A percentile compares a stretch with the other conserved stretches of the same genome.
Evolutionary conservation across 2,888 invertebrate species (phyloP).

Genomic region (Ophonus ardosiacus): DNA sequence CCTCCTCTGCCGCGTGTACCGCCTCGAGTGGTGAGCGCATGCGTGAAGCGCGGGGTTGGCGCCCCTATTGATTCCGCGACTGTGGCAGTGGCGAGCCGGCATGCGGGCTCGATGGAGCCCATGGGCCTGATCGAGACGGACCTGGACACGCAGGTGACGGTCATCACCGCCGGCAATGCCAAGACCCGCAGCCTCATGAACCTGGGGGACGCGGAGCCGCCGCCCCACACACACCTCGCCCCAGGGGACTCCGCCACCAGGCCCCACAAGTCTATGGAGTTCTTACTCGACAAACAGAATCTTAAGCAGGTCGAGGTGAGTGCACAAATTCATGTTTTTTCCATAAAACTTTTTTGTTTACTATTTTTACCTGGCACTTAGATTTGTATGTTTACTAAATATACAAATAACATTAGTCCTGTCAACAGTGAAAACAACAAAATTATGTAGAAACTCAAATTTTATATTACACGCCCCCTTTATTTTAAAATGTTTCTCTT

Average conservation of each 20-base stretch:
- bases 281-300: slow-evolving; percentile 95
- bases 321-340: slow-evolving; percentile 66
- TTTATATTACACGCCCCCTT: too few relatives aligned
- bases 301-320: slow-evolving; percentile 91
- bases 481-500: too few relatives aligned
- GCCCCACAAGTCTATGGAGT: slow-evolving; percentile 96
- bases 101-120: slow-evolving; percentile 77
- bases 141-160: slow-evolving; percentile 87
- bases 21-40: slow-evolving; percentile 77
- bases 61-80: slow-evolving; percentile 73
- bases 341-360: not conserved
- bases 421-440: too few relatives aligned
- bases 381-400: too few relatives aligned
- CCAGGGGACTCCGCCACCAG: slow-evolving; percentile 69
- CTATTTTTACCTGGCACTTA: not conserved
- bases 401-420: too few relatives aligned
- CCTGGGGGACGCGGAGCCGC: slow-evolving; percentile 76
- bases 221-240: slow-evolving; percentile 74
- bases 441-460: too few relatives aligned
- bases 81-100: slow-evolving; percentile 71
- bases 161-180: slow-evolving; percentile 76
- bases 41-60: slow-evolving; percentile 72
- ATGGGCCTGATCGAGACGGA: slow-evolving; percentile 94
- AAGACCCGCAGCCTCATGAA: slow-evolving; percentile 85
- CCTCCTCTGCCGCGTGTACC: slow-evolving; percentile 78